Evolutionary conservation across 2,113 vertebrate genomes (phyloP).

Genomic region (Mus spicilegus): DNA sequence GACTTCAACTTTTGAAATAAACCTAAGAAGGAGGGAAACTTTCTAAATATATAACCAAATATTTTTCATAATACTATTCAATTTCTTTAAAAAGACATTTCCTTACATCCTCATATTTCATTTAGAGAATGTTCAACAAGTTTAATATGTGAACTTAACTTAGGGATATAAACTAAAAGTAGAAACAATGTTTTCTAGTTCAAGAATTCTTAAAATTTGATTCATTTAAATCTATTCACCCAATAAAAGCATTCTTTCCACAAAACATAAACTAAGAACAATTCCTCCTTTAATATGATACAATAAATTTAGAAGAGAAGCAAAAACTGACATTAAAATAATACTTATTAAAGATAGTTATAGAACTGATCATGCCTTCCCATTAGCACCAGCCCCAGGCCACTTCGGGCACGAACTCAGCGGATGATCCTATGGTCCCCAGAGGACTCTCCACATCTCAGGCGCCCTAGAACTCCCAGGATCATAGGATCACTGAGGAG

Average conservation of each 20-base stretch:
- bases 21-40: conserved; percentile 85
- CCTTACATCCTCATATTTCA: conserved; percentile 58
- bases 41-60: conserved; percentile 53
- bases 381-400: no score
- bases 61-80: conserved; percentile 3
- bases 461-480: no score
- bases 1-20: conserved; percentile 97
- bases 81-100: conserved; percentile 25
- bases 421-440: no score
- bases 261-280: conserved; percentile 29
- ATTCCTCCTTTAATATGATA: conserved; percentile 14
- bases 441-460: no score
- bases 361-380: no score
- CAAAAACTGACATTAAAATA: conserved; percentile 53
- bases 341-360: background rate
- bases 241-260: conserved; percentile 11
- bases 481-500: no score
- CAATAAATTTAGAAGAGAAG: conserved; percentile 17
- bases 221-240: conserved; percentile 6
- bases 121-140: conserved; percentile 33
- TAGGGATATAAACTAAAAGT: conserved; percentile 24
- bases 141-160: conserved; percentile 37
- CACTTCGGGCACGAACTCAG: no score
- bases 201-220: conserved; percentile 58
- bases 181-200: conserved; percentile 39